Conservation (phyloP, 2,797 vertebrate genomes). For the Urosaurus nigricauda region DNA sequence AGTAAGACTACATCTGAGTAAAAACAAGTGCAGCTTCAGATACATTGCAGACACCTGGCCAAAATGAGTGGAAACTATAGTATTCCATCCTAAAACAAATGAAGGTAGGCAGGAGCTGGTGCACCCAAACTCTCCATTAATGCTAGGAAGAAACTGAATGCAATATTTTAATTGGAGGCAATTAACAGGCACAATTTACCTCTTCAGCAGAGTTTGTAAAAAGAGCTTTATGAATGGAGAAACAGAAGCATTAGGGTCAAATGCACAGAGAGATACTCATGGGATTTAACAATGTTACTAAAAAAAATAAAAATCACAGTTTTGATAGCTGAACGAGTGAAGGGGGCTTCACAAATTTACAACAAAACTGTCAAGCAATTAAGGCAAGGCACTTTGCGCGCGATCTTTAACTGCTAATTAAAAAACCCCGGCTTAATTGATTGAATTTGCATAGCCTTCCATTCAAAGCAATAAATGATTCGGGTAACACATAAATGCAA, state of each 20-base stretch:
- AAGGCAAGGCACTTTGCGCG: slow-evolving; percentile 86
- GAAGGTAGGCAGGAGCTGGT: neutral
- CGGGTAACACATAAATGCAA: slow-evolving; percentile 65
- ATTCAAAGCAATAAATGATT: slow-evolving; percentile 74
- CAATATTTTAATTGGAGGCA: slow-evolving; percentile 44
- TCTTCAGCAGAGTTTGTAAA: slow-evolving; percentile 38
- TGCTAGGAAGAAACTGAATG: slow-evolving; percentile 23
- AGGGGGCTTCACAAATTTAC: slow-evolving; percentile 83
- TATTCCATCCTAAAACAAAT: neutral
- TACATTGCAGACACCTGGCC: neutral
- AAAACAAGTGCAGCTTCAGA: neutral
- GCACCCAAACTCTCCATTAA: slow-evolving; percentile 1
- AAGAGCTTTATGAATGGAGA: slow-evolving; percentile 51
- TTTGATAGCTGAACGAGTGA: slow-evolving; percentile 81
- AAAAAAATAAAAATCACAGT: slow-evolving; percentile 69
- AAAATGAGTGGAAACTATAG: neutral
- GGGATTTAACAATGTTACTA: slow-evolving; percentile 62
- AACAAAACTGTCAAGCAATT: slow-evolving; percentile 89
- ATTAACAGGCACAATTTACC: slow-evolving; percentile 43
- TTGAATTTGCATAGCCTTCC: slow-evolving; percentile 88
- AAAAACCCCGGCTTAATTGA: slow-evolving; percentile 88
- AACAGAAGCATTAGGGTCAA: slow-evolving; percentile 56
- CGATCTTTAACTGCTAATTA: slow-evolving; percentile 91
- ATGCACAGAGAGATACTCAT: slow-evolving; percentile 58
- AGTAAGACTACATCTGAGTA: neutral